A percentile compares a stretch with the other conserved stretches of the same genome.
phyloP scores from a whole-genome alignment of 2,113 vertebrate genomes.

The Semnornis frantzii region DNA sequence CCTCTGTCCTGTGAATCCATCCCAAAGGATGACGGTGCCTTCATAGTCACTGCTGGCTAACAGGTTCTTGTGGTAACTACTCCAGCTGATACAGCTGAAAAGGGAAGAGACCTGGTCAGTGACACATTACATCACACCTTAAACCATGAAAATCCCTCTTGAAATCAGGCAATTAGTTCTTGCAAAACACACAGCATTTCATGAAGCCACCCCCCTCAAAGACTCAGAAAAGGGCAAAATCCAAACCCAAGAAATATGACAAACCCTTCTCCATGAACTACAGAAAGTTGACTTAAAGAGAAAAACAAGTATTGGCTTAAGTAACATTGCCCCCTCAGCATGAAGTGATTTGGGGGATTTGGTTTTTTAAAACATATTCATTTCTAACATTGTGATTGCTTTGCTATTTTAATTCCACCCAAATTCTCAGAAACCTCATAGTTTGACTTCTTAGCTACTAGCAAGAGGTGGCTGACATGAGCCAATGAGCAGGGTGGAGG shows the following conservation, averaged over 20 bases:
- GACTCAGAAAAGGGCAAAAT: background rate
- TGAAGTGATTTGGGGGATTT: background rate
- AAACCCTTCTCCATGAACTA: background rate
- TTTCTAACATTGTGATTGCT: background rate
- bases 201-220: background rate
- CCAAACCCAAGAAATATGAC: background rate
- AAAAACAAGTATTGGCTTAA: background rate
- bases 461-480: too few species aligned
- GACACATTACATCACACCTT: background rate
- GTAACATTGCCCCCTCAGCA: background rate
- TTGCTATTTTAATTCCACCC: background rate
- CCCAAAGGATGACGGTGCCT: constrained; percentile 98
- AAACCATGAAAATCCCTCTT: background rate
- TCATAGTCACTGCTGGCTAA: constrained; percentile 99
- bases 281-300: too few species aligned
- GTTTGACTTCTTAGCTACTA: background rate
- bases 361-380: background rate
- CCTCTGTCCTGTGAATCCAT: constrained; percentile 96
- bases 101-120: background rate
- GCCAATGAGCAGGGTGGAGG: too few species aligned
- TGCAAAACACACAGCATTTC: background rate
- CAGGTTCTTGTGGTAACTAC: constrained; percentile 99
- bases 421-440: background rate
- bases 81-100: constrained; percentile 99
- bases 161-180: background rate